These are phyloP conservation scores for Austrolebias charrua DNA, from an alignment of 2,797 vertebrate genomes.

Conservation along the genomic window DNA sequence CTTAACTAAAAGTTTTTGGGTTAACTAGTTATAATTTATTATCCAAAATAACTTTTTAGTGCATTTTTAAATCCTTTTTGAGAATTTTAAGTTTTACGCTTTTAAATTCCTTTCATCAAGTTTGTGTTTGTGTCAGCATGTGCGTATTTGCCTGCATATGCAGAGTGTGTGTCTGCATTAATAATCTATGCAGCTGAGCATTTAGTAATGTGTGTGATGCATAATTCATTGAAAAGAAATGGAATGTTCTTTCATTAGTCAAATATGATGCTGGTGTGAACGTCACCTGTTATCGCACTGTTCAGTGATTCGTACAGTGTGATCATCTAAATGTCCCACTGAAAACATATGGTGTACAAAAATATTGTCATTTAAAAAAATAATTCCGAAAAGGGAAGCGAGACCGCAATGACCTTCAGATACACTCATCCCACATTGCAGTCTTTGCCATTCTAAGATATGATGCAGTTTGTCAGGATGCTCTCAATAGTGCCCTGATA, in stretches of 20 bases:
- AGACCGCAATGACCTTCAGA: too few species aligned
- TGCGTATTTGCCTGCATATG: constrained; percentile 28
- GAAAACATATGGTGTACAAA: not conserved
- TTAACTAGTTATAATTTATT: not conserved
- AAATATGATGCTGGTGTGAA: constrained; percentile 44
- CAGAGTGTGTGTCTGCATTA: constrained; percentile 44
- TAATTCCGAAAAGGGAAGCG: too few species aligned
- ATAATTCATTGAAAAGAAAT: constrained; percentile 67
- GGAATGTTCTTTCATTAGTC: constrained; percentile 66
- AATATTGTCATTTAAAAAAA: not conserved
- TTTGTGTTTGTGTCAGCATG: constrained; percentile 33
- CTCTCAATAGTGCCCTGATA: too few species aligned
- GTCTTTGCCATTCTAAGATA: too few species aligned
- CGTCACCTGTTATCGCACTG: constrained; percentile 62
- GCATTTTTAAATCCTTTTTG: not conserved
- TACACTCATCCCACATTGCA: too few species aligned
- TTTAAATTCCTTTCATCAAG: constrained; percentile 25
- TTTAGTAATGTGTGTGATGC: constrained; percentile 60
- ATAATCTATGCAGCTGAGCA: constrained; percentile 56
- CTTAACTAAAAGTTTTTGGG: too few species aligned
- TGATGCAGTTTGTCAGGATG: too few species aligned
- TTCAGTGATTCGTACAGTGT: constrained; percentile 48
- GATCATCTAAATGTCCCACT: not conserved
- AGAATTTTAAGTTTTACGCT: too few species aligned
- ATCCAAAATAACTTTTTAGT: not conserved